Evolutionary conservation across 2,888 invertebrate genomes (phyloP).

Genomic region (Bembecia ichneumoniformis): DNA sequence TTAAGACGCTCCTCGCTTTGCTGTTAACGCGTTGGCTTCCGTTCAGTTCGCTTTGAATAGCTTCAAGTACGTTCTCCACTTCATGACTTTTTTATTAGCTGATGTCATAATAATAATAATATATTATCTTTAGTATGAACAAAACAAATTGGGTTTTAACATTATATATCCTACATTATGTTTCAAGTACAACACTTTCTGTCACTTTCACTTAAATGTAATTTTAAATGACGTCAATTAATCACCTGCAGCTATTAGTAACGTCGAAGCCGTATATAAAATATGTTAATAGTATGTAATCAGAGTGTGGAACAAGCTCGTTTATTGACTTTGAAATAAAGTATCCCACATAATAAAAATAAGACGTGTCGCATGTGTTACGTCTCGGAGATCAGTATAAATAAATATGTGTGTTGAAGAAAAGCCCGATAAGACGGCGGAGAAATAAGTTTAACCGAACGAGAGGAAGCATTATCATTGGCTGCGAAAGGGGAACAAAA

Average conservation of each 20-base stretch:
- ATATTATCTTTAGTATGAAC: too few species aligned
- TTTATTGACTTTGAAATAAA: slow-evolving; percentile 35
- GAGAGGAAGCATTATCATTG: slow-evolving; percentile 71
- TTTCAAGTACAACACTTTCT: too few species aligned
- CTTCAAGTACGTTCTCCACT: slow-evolving; percentile 32
- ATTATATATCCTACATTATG: too few species aligned
- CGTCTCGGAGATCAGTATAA: slow-evolving; percentile 49
- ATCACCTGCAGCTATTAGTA: too few species aligned
- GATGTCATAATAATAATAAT: too few species aligned
- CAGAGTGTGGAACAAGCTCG: slow-evolving; percentile 44
- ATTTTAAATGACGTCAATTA: too few species aligned
- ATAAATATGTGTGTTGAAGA: slow-evolving; percentile 66
- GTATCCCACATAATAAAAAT: too few species aligned
- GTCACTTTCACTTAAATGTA: too few species aligned
- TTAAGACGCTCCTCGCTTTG: slow-evolving; percentile 61
- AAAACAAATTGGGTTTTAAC: too few species aligned
- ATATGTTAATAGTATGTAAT: slow-evolving; percentile 33
- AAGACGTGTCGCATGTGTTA: slow-evolving; percentile 7
- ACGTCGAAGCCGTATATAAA: background rate
- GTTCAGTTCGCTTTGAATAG: slow-evolving; percentile 42
- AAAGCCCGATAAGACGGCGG: slow-evolving; percentile 66
- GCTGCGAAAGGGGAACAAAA: slow-evolving; percentile 69
- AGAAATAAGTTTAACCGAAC: slow-evolving; percentile 71
- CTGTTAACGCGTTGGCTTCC: slow-evolving; percentile 53
- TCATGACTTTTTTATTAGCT: slow-evolving; percentile 2